A percentile compares a stretch with the other conserved stretches of the same genome.
Conservation (phyloP, 2,888 invertebrate genomes). For the Deilephila porcellus region DNA sequence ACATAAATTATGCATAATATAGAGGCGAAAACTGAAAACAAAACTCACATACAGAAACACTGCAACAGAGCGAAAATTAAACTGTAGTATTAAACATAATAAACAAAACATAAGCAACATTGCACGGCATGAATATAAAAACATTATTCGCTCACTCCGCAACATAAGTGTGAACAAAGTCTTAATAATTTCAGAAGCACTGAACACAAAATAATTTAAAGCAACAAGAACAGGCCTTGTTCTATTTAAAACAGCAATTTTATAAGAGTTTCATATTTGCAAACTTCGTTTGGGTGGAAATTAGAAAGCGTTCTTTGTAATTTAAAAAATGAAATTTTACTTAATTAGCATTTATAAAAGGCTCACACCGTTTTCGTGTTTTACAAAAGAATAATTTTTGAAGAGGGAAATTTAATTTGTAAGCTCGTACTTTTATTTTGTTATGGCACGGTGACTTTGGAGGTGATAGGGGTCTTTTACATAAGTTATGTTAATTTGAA, state of each 20-base stretch:
- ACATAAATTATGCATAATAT: no score
- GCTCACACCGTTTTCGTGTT: constrained; percentile 14
- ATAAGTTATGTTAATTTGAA: background rate
- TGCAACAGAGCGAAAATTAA: no score
- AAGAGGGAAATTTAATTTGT: constrained; percentile 15
- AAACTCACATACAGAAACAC: no score
- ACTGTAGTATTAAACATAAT: no score
- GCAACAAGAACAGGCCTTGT: constrained; percentile 6
- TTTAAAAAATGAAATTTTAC: constrained; percentile 22
- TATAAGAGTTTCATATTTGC: constrained; percentile 8
- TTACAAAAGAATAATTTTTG: background rate
- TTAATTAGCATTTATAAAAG: constrained; percentile 24
- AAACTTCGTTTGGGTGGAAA: constrained; percentile 19
- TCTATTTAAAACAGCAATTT: constrained; percentile 18
- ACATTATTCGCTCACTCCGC: background rate
- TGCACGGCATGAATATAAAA: no score
- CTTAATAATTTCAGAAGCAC: constrained; percentile 25
- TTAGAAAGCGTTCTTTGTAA: constrained; percentile 23
- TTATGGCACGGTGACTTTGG: background rate
- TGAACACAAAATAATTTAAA: constrained; percentile 20
- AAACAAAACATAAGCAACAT: no score
- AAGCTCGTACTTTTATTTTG: background rate
- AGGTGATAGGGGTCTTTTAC: background rate
- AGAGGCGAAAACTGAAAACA: no score
- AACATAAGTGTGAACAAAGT: constrained; percentile 11